These are phyloP conservation scores for Tenodera sinensis DNA, from an alignment of 2,888 invertebrate genomes.

Conservation along the genomic window DNA sequence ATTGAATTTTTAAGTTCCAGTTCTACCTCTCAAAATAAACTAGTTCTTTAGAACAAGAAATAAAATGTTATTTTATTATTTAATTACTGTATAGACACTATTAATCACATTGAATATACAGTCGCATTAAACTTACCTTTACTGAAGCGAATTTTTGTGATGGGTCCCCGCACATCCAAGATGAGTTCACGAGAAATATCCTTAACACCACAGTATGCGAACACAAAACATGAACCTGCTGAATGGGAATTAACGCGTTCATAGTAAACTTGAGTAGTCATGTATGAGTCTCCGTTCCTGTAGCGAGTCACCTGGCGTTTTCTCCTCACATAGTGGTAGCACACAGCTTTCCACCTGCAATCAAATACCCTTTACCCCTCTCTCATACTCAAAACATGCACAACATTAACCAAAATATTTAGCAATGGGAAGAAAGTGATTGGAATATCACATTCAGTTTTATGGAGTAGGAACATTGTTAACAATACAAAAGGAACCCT, in stretches of 20 bases:
- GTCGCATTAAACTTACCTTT: slow-evolving; percentile 50
- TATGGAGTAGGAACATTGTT: too few relatives aligned
- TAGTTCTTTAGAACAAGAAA: too few relatives aligned
- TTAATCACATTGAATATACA: not conserved
- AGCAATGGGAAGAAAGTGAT: too few relatives aligned
- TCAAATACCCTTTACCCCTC: not conserved
- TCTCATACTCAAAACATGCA: too few relatives aligned
- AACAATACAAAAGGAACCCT: too few relatives aligned
- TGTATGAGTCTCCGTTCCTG: slow-evolving; percentile 76
- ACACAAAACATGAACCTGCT: slow-evolving; percentile 72
- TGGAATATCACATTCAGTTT: too few relatives aligned
- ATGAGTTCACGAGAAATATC: slow-evolving; percentile 71
- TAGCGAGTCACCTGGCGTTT: slow-evolving; percentile 73
- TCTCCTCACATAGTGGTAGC: slow-evolving; percentile 77
- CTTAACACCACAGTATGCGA: slow-evolving; percentile 69
- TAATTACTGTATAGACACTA: not conserved
- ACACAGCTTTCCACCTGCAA: slow-evolving; percentile 74
- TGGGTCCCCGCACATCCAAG: slow-evolving; percentile 62
- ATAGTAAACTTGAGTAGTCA: slow-evolving; percentile 79
- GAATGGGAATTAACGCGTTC: slow-evolving; percentile 78
- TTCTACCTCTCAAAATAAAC: too few relatives aligned
- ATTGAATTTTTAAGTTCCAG: too few relatives aligned
- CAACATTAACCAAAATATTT: not conserved
- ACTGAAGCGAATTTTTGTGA: slow-evolving; percentile 72
- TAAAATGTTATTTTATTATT: too few relatives aligned